These are phyloP conservation scores for Stigmatopora nigra DNA, from an alignment of 2,113 vertebrate genomes.

Conservation along the genomic window DNA sequence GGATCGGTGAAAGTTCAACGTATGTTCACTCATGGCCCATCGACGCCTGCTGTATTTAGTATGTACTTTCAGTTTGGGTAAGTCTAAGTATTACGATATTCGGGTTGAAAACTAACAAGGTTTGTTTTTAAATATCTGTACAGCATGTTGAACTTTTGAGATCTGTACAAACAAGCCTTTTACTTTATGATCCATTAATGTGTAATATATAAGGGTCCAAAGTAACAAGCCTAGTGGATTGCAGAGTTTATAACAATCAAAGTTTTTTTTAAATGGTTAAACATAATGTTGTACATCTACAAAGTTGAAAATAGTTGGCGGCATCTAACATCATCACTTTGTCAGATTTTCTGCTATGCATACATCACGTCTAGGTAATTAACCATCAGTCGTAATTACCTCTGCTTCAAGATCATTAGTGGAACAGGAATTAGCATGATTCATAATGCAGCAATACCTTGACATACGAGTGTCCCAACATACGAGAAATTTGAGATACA, in stretches of 20 bases:
- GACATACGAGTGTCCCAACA: no score
- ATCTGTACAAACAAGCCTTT: not conserved
- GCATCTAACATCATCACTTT: no score
- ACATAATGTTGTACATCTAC: no score
- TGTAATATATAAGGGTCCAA: not conserved
- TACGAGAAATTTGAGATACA: no score
- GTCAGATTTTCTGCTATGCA: no score
- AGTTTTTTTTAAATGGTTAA: not conserved
- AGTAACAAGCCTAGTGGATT: not conserved
- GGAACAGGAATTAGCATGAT: no score
- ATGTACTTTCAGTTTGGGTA: not conserved
- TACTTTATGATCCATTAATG: not conserved
- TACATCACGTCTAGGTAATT: no score
- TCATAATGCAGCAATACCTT: no score
- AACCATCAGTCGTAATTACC: no score
- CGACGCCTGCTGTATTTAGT: not conserved
- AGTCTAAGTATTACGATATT: conserved; percentile 11
- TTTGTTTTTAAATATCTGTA: not conserved
- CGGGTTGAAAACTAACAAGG: not conserved
- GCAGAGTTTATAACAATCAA: not conserved
- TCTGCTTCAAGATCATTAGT: no score
- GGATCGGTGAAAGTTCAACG: not conserved
- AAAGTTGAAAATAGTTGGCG: not conserved
- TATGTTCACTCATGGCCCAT: conserved; percentile 12
- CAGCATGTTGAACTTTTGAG: not conserved